Evolutionary conservation across 2,113 vertebrate species (phyloP), one percentile per base, ranked within the genome.

Genomic region (Labeo catla): DNA sequence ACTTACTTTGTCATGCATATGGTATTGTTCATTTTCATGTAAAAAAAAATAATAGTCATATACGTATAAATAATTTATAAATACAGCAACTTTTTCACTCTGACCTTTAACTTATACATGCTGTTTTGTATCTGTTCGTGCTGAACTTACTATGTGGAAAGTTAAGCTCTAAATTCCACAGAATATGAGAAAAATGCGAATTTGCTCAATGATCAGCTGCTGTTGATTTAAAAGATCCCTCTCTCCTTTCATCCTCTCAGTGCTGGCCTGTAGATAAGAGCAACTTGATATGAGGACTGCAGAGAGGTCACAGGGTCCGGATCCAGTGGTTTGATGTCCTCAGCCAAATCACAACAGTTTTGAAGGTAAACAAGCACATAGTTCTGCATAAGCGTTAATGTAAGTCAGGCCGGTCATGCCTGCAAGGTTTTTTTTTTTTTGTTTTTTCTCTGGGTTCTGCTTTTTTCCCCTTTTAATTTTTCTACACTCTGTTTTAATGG

Each of bases 121-220:
- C 34, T 34, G 65, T 34, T 68, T 68, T 68, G 13, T 21, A 45
- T 49, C 23, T 49, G 9, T 77, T 66, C 10, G 43, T 52, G 23
- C 19, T 36, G 43, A 4, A 65, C n/a, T 59, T n/a, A 13, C 21
- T 28, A 10, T 50, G 47, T 87, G 68, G 28, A 34, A 66, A 70
- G 13, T 19, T 34, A 82, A 84, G n/a, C 50, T 57, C 83, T 54
- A 92, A 93, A 94, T 93, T 93, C 91, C 82, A 78, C 86, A 87
- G 86, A 92, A 91, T 93, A 93, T 93, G 92, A 93, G 91, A 91
- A 92, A 93, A 94, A 93, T 95, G 91, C 86, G 87, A 91, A 90
- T 94, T 91, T 91, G 90, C 92, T 91, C 87, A 19, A 88, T 86
- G 86, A 89, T 89, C 89, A 90, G 87, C 91, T 91, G 88, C 89